phyloP scores from a whole-genome alignment of 1,140 invertebrate genomes.

The Rhyzopertha dominica region DNA sequence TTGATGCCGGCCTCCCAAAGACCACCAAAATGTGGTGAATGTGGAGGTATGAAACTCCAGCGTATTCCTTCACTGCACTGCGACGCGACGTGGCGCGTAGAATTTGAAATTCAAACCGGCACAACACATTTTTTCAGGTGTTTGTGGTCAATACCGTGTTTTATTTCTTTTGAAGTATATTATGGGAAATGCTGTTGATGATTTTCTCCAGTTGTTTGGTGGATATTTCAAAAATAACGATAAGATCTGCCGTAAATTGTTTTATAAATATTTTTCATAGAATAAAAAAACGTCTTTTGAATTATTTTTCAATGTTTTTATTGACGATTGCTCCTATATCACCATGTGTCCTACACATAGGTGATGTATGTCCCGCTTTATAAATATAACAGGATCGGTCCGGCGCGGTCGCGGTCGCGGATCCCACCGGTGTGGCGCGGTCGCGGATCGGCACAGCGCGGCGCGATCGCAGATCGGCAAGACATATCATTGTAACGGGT shows the following conservation, averaged over 20 bases:
- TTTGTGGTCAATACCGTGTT: conserved; percentile 3
- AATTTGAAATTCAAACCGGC: background rate
- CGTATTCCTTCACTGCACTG: too few relatives aligned
- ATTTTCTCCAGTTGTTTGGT: conserved; percentile 3
- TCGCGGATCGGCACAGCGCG: background rate
- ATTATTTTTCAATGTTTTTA: too few relatives aligned
- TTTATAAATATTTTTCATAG: conserved; percentile 1
- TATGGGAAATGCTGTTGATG: background rate
- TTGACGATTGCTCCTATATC: background rate
- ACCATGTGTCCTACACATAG: background rate
- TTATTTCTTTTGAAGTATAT: conserved; percentile 11
- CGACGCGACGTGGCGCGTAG: too few relatives aligned
- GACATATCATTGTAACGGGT: too few relatives aligned
- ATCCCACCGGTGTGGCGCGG: background rate
- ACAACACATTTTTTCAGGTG: conserved; percentile 1
- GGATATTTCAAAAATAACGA: conserved; percentile 1
- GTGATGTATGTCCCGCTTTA: background rate
- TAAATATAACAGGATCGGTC: background rate
- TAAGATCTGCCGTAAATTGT: background rate
- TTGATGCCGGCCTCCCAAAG: background rate
- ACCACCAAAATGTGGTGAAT: too few relatives aligned
- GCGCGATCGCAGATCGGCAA: background rate
- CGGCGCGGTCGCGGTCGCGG: background rate
- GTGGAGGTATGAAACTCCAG: too few relatives aligned
- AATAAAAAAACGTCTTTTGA: conserved; percentile 9